These are phyloP conservation scores for Lucinisca nassula DNA, from an alignment of 2,888 invertebrate genomes.

Conservation along the genomic window DNA sequence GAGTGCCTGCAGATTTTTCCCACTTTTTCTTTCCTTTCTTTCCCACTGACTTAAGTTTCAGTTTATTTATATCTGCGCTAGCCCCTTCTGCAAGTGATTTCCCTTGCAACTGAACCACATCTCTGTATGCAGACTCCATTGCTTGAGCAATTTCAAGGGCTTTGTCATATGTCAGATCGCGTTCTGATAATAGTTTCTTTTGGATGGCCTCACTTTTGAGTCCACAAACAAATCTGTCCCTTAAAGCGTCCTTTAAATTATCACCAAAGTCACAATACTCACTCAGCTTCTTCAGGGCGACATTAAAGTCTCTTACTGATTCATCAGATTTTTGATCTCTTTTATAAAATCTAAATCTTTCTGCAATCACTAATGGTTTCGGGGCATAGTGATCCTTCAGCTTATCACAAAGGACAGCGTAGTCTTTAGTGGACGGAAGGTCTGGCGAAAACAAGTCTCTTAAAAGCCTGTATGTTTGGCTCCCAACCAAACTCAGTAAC, in stretches of 20 bases:
- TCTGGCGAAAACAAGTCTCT: constrained; percentile 47
- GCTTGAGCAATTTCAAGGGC: constrained; percentile 49
- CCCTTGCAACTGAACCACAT: constrained; percentile 37
- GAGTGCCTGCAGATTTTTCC: background rate
- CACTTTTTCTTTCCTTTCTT: background rate
- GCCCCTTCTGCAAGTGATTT: background rate
- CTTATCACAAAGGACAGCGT: constrained; percentile 37
- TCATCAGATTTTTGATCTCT: constrained; percentile 59
- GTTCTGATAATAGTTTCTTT: constrained; percentile 47
- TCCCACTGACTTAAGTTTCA: background rate
- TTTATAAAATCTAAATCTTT: constrained; percentile 66
- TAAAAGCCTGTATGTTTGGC: constrained; percentile 34
- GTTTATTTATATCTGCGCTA: background rate
- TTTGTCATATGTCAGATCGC: constrained; percentile 48
- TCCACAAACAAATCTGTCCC: constrained; percentile 64
- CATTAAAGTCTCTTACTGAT: constrained; percentile 39
- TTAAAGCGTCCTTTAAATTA: constrained; percentile 45
- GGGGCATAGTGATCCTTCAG: constrained; percentile 53
- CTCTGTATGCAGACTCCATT: constrained; percentile 53
- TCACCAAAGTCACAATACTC: constrained; percentile 65
- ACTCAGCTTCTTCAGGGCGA: constrained; percentile 52
- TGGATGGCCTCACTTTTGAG: constrained; percentile 48
- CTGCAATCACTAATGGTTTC: constrained; percentile 54
- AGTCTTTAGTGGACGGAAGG: constrained; percentile 53
- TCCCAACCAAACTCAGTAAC: constrained; percentile 54